A percentile compares a stretch with the other conserved stretches of the same genome.
Evolutionary conservation across 2,113 vertebrate species (phyloP).

Genomic region (Fukomys damarensis): DNA sequence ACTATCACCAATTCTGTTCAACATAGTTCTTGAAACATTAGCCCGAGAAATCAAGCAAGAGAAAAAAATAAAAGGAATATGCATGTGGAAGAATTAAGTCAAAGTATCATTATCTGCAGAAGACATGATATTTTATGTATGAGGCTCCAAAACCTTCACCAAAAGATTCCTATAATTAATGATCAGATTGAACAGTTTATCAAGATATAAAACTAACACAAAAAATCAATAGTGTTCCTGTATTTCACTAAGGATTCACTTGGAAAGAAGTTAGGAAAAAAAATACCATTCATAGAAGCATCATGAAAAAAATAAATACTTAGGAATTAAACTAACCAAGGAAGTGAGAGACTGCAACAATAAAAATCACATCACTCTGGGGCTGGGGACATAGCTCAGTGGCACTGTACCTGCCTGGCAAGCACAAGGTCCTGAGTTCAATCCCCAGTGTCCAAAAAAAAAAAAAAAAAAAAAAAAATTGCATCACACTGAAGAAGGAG

Average conservation of each 20-base stretch:
- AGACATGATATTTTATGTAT: neutral
- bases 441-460: no score
- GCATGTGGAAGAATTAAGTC: neutral
- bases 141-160: neutral
- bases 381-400: no score
- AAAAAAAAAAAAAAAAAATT: no score
- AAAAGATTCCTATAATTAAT: neutral
- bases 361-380: no score
- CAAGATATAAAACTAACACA: neutral
- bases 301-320: neutral
- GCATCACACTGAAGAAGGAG: neutral
- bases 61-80: neutral
- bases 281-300: neutral
- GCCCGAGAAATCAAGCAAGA: neutral
- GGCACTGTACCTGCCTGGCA: no score
- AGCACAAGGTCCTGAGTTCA: no score
- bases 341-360: neutral
- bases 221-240: neutral
- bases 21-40: neutral
- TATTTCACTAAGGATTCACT: neutral
- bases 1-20: neutral
- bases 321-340: neutral
- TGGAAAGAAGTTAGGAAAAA: neutral
- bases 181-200: neutral
- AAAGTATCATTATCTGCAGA: neutral